These are phyloP conservation scores for Ectropis grisescens DNA, from an alignment of 1,140 invertebrate species.

Conservation along the genomic window DNA sequence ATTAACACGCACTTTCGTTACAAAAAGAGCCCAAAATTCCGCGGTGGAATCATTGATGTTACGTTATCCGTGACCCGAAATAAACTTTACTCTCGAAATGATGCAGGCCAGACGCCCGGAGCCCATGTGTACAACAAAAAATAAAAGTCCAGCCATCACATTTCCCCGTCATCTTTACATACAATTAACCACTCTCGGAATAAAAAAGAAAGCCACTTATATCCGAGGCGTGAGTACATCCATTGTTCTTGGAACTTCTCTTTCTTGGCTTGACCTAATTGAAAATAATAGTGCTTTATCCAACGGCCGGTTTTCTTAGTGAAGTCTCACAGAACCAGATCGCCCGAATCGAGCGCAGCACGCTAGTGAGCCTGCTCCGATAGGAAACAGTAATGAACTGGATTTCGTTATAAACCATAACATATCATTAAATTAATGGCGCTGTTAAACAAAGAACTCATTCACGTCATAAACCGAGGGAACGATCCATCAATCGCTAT, in stretches of 20 bases:
- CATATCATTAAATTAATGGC: slow-evolving; percentile 51
- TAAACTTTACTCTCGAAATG: slow-evolving; percentile 12
- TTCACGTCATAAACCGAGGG: too few species aligned
- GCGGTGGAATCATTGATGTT: slow-evolving; percentile 8
- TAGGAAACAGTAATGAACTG: slow-evolving; percentile 14
- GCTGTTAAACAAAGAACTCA: slow-evolving; percentile 35
- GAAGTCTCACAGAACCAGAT: slow-evolving; percentile 45
- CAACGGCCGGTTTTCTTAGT: slow-evolving; percentile 34
- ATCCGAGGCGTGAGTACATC: slow-evolving; percentile 49
- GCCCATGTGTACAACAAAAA: slow-evolving; percentile 19
- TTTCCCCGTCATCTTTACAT: slow-evolving; percentile 35
- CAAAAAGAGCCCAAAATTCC: slow-evolving; percentile 13
- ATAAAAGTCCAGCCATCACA: slow-evolving; percentile 23
- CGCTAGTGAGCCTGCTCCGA: too few species aligned
- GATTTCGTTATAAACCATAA: slow-evolving; percentile 44
- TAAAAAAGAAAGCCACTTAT: slow-evolving; percentile 54
- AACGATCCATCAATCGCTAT: too few species aligned
- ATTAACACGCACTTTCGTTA: slow-evolving; percentile 56
- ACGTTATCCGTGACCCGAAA: slow-evolving; percentile 12
- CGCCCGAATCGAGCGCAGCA: slow-evolving; percentile 23
- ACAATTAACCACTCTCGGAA: slow-evolving; percentile 45
- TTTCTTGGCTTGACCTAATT: slow-evolving; percentile 62
- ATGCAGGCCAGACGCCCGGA: slow-evolving; percentile 18
- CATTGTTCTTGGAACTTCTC: slow-evolving; percentile 58
- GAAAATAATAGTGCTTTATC: slow-evolving; percentile 65